Conservation (phyloP, 2,797 vertebrate genomes). For the Eleutherodactylus coqui region DNA sequence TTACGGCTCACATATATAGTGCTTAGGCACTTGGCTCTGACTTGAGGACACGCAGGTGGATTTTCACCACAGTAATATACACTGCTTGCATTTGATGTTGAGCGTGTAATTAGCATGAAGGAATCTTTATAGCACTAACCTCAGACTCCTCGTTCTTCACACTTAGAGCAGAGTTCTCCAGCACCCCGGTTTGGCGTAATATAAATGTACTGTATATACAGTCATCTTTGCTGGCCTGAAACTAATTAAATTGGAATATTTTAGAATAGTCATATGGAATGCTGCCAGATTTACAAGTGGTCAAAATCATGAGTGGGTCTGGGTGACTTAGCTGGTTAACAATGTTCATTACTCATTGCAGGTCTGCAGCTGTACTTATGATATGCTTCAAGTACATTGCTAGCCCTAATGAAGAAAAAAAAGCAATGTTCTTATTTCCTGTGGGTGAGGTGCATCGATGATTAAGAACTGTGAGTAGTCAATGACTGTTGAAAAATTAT, state of each 20-base stretch:
- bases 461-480: slow-evolving; percentile 54
- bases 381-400: slow-evolving; percentile 20
- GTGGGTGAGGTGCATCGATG: slow-evolving; percentile 44
- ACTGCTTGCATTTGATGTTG: slow-evolving; percentile 35
- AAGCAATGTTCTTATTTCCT: slow-evolving; percentile 51
- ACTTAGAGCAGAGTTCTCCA: slow-evolving; percentile 71
- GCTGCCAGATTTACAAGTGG: slow-evolving; percentile 74
- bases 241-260: slow-evolving; percentile 82
- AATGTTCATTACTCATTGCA: slow-evolving; percentile 66
- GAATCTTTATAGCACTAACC: slow-evolving; percentile 63
- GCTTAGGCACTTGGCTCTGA: not conserved
- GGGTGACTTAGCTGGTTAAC: slow-evolving; percentile 67
- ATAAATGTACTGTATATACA: slow-evolving; percentile 71
- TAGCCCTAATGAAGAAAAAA: not conserved
- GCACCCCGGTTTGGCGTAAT: slow-evolving; percentile 78
- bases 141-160: slow-evolving; percentile 71
- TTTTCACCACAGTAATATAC: slow-evolving; percentile 40
- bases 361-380: slow-evolving; percentile 57
- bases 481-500: slow-evolving; percentile 41
- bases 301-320: slow-evolving; percentile 65
- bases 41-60: slow-evolving; percentile 46
- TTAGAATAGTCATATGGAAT: slow-evolving; percentile 76
- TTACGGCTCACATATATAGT: not conserved
- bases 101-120: slow-evolving; percentile 59
- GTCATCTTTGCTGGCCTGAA: slow-evolving; percentile 74